Evolutionary conservation across 2,888 invertebrate species (phyloP), one percentile per base, ranked within the genome.

Genomic region (Eristalinus aeneus): DNA sequence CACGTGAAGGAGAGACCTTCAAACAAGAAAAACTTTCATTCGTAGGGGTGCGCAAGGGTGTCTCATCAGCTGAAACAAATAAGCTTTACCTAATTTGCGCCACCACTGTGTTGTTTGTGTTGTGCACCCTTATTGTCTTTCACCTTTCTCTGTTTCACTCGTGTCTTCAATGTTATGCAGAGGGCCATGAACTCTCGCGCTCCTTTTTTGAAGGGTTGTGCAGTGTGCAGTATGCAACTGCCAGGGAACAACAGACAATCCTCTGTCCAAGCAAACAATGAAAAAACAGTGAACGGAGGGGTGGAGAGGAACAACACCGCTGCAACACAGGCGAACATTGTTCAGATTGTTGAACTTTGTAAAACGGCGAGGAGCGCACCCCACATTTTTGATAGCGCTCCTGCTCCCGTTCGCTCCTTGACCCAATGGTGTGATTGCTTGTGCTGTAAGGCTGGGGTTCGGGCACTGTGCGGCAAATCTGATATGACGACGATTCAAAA

Each of bases 321-420:
- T 39, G 46, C 46, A 46, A 69, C 80, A 72, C 36, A 20, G 60
- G 20, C 27, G 27, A 72, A 82, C 77, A 83, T 56, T 69, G 68
- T 75, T 72, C 81, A 80, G 85, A 85, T 81, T 85, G 85, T 85
- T 85, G 85, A 85, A 85, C 85, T 85, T 76, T 80, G 72, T 76
- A 75, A 68, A 80, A 27, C 2, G 27, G 27, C 27, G 27, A 27
- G 27, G 27, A 27, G 27, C 2, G 27, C 5, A 84, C 75, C 79
- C 83, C 79, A 85, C 16, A 16, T 71, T 85, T 27, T 84, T 79
- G 75, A 84, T 84, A 79, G 32, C 67, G 61, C 23, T 69, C 53
- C 54, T 27, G 27, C 27, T 27, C 27, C 27, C 27, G 27, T 27
- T 5, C 65, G 65, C 74, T 75, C 79, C 84, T 83, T 83, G 83